Evolutionary conservation across 1,140 invertebrate genomes (phyloP).

Genomic region (Pseudomyrmex concolor): DNA sequence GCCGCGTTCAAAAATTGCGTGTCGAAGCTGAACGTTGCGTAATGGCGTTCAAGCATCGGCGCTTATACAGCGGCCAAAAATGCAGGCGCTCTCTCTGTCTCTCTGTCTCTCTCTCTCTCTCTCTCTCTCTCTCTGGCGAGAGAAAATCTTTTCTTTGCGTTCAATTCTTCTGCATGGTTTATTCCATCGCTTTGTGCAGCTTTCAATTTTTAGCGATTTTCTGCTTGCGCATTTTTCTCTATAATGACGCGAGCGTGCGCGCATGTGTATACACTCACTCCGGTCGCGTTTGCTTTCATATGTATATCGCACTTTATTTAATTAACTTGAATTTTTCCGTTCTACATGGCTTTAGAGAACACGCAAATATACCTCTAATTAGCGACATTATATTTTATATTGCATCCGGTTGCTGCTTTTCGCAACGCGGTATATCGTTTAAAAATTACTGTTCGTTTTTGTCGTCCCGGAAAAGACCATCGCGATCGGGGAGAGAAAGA

Average conservation of each 20-base stretch:
- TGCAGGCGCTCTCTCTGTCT: slow-evolving; percentile 22
- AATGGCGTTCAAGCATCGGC: slow-evolving; percentile 21
- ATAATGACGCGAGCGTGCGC: background rate
- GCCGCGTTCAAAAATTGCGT: slow-evolving; percentile 53
- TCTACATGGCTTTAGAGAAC: background rate
- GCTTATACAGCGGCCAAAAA: slow-evolving; percentile 17
- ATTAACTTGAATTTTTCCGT: background rate
- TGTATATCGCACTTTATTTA: background rate
- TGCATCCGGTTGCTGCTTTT: no score
- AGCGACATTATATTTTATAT: background rate
- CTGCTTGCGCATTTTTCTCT: background rate
- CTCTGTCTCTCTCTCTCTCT: no score
- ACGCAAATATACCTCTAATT: background rate
- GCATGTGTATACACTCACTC: background rate
- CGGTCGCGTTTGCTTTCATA: background rate
- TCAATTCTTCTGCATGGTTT: slow-evolving; percentile 33
- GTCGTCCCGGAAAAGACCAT: slow-evolving; percentile 37
- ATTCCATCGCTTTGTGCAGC: slow-evolving; percentile 31
- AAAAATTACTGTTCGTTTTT: slow-evolving; percentile 9
- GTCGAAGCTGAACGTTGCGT: slow-evolving; percentile 47
- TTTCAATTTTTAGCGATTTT: slow-evolving; percentile 13
- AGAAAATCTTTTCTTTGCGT: slow-evolving; percentile 17
- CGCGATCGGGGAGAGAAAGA: slow-evolving; percentile 3
- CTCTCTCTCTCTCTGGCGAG: background rate
- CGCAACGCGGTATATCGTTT: background rate